These are phyloP conservation scores for Trematocara stigmaticum DNA, from an alignment of 2,113 vertebrate genomes.

Conservation along the genomic window DNA sequence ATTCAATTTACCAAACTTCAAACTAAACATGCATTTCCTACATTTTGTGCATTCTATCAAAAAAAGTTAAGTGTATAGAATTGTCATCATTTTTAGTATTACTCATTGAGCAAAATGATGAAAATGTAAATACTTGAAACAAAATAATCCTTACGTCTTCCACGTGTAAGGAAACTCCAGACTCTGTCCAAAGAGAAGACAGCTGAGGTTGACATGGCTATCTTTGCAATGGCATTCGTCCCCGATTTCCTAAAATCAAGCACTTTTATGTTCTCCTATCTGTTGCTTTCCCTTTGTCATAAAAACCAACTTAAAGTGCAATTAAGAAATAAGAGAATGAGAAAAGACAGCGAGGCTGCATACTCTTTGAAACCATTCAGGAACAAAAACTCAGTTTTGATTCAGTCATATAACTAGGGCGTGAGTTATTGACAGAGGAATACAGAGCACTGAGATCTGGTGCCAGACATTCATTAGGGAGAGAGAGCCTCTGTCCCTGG, in stretches of 20 bases:
- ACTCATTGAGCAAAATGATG: neutral
- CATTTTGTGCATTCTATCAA: neutral
- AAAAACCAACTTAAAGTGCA: neutral
- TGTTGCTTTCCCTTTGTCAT: neutral
- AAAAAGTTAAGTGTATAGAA: neutral
- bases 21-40: neutral
- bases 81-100: neutral
- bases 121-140: neutral
- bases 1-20: neutral
- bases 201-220: neutral
- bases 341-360: neutral
- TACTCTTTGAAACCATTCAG: neutral
- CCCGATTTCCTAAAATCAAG: neutral
- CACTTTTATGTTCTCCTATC: neutral
- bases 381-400: neutral
- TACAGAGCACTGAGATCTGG: neutral
- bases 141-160: neutral
- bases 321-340: neutral
- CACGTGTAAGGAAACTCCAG: neutral
- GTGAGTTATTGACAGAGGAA: slow-evolving; percentile 3
- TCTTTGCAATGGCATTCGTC: neutral
- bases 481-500: neutral
- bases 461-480: slow-evolving; percentile 31
- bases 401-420: neutral
- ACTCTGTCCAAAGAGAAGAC: neutral